phyloP scores from a whole-genome alignment of 2,113 vertebrate genomes.

The Poeciliopsis occidentalis region DNA sequence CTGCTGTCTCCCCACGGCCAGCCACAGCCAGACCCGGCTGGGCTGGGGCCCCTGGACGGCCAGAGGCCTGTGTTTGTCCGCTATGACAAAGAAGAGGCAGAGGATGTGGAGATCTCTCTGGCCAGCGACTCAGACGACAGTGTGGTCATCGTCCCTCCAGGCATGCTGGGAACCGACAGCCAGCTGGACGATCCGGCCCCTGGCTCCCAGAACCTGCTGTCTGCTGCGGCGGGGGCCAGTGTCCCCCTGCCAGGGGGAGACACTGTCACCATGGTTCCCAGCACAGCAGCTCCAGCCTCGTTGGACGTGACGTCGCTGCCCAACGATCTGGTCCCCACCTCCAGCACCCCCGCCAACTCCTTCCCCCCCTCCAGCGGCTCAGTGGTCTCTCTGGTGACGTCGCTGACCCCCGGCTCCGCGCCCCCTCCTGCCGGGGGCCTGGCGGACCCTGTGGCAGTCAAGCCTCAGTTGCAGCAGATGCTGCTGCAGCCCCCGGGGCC shows the following conservation, averaged over 20 bases:
- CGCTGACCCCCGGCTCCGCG: slow-evolving; percentile 60
- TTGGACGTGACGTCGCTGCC: slow-evolving; percentile 56
- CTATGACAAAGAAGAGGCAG: slow-evolving; percentile 88
- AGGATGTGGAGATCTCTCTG: slow-evolving; percentile 90
- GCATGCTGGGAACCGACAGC: slow-evolving; percentile 74
- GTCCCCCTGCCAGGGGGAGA: slow-evolving; percentile 49
- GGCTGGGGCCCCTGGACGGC: slow-evolving; percentile 74
- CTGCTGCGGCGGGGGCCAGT: slow-evolving; percentile 22
- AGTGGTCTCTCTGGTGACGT: slow-evolving; percentile 74
- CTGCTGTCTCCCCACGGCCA: slow-evolving; percentile 66
- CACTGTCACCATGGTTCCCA: slow-evolving; percentile 44
- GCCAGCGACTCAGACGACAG: slow-evolving; percentile 91
- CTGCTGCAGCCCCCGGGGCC: slow-evolving; percentile 74
- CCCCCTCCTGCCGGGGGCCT: slow-evolving; percentile 50
- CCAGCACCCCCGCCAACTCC: slow-evolving; percentile 67
- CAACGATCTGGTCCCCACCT: slow-evolving; percentile 68
- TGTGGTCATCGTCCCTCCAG: slow-evolving; percentile 89
- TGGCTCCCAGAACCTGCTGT: slow-evolving; percentile 35
- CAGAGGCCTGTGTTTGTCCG: slow-evolving; percentile 87
- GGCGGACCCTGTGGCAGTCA: slow-evolving; percentile 62
- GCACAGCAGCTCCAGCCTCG: slow-evolving; percentile 28
- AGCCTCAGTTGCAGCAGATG: slow-evolving; percentile 83
- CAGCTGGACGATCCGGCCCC: slow-evolving; percentile 56
- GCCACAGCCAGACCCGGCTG: slow-evolving; percentile 68
- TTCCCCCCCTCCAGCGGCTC: slow-evolving; percentile 69